Base-by-base conservation (phyloP, 35 echinoderm and acorn worm genomes). In the Acanthaster planci region DNA sequence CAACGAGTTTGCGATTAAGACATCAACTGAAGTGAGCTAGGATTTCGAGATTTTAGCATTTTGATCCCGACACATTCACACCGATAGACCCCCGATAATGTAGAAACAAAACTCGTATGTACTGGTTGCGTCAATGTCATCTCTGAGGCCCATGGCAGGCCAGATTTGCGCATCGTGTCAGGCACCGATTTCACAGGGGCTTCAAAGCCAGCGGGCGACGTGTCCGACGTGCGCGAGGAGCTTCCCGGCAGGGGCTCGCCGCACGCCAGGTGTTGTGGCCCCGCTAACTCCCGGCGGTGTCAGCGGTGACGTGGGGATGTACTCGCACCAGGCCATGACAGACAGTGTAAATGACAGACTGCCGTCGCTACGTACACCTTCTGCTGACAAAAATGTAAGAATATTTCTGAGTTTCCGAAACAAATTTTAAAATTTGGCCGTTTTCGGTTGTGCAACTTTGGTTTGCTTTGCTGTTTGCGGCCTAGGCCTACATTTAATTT, bases 131-230 rank as follows among this genome's bases (percentile, higher is more conserved):
- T 72, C 30, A 2, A 72, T 72, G 64, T 19, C 64, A 14, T 19
- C 64, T 26, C 64, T 72, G 26, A 72, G 64, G 23, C 39, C 52
- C 26, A 89, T 89, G 87, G 87, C 87, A 26, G 87, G 77, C 30
- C 87, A 80, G 38, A 53, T 89, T 67, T 89, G 87, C 72, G 87
- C 78, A 8, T 72, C 87, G 38, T 89, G 87, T 54, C 78, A 89
- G 42, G 58, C 87, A 19, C 16, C 87, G 39, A 78, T 89, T 40
- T 42, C 78, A 22, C 87, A 89, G 44, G 77, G 77, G 29, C 37
- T 89, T 23, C 78, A 82, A 38, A 89, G 57, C 52, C 78, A 82
- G 55, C 77, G 87, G 37, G 77, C 57, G 30, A 58, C 78, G 19
- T 89, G 87, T 52, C 87, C 87, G 22, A 32, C 78, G 15, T 89